Evolutionary conservation across 2,888 invertebrate species (phyloP), one percentile per base, ranked within the genome.

Genomic region (Congeria kusceri): DNA sequence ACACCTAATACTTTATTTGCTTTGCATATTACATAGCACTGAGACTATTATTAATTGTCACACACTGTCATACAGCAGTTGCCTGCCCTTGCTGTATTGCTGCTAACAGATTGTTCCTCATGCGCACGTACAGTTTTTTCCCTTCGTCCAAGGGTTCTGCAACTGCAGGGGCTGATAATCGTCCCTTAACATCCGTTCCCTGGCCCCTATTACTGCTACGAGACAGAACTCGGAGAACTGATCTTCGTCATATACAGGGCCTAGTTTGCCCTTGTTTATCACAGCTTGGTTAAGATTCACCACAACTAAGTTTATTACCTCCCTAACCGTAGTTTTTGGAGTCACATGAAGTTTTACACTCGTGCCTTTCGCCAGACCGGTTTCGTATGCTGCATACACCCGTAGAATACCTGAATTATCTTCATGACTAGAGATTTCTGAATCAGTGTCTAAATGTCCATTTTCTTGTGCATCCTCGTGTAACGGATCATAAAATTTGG

Each of bases 331-430:
- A 0, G 99, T 99, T 87, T 96, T 95, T 0, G 97, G 96, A 0
- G 98, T 98, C 0, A 99, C 97, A 93, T 98, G 98, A 3, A 99
- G 94, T 90, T 98, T 98, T 46, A 99, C 95, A 88, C 98, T 98
- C 0, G 98, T 98, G 7, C 98, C 98, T 79, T 96, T 96, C 0
- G 98, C 97, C 85, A 99, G 94, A 11, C 99, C 99, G 0, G 98
- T 98, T 87, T 98, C 97, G 93, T 99, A 99, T 0, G 99, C 98
- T 7, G 98, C 98, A 92, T 96, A 98, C 9, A 99, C 98, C 95
- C 98, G 96, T 44, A 96, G 94, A 66, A 94, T 93, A n/a, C n/a
- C n/a, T n/a, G n/a, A n/a, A n/a, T n/a, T n/a, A 23, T 68, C 59
- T 11, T 57, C 47, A 23, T 73, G 75, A 78, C 79, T 77, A 73